Conservation (phyloP, 2,888 invertebrate genomes). For the Vesta saturnalis region DNA sequence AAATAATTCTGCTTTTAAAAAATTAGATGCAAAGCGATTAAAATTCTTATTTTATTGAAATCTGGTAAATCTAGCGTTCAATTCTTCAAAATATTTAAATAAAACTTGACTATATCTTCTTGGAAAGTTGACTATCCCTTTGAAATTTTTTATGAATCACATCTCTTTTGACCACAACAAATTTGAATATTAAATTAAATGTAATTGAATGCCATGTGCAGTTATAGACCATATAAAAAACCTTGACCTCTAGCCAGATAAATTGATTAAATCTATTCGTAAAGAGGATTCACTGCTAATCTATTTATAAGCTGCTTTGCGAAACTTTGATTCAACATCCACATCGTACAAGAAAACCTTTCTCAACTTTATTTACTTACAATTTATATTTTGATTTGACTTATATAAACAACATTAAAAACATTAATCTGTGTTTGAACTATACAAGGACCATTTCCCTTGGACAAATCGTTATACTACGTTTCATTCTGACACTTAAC, state of each 20-base stretch:
- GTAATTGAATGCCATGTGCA: not conserved
- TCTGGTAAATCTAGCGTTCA: too few species aligned
- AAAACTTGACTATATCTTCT: not conserved
- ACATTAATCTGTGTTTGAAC: conserved; percentile 20
- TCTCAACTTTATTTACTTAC: not conserved
- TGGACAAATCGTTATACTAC: conserved; percentile 26
- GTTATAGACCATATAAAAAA: conserved; percentile 24
- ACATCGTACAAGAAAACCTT: not conserved
- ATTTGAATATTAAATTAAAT: conserved; percentile 11
- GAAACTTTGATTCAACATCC: conserved; percentile 3
- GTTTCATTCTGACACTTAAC: conserved; percentile 13
- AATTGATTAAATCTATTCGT: conserved; percentile 28
- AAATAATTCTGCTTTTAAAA: too few species aligned
- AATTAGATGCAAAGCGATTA: not conserved
- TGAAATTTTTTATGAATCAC: conserved; percentile 5
- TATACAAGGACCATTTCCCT: conserved; percentile 17
- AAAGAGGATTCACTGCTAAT: conserved; percentile 23
- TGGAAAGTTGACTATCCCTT: not conserved
- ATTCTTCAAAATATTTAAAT: not conserved
- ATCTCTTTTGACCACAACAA: not conserved
- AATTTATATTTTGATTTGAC: too few species aligned
- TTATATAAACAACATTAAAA: not conserved
- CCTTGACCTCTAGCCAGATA: conserved; percentile 29
- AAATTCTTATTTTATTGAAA: too few species aligned
- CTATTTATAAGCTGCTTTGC: conserved; percentile 31